Conservation (phyloP, 2,797 vertebrate genomes). For the Enteromius viviparus region DNA sequence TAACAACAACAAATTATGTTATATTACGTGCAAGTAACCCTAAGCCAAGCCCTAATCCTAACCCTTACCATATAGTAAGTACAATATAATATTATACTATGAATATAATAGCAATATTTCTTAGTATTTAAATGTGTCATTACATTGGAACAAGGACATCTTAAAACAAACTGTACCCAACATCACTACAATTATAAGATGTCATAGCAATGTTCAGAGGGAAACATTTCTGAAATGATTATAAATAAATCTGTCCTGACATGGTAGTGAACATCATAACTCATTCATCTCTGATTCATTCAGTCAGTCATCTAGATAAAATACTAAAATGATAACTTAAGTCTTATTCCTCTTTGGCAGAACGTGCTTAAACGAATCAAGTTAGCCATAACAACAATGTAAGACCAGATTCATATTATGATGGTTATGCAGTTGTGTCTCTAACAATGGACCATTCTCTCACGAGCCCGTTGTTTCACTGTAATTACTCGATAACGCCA, state of each 20-base stretch:
- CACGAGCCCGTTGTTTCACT: not conserved
- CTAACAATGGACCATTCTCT: not conserved
- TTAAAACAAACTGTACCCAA: not conserved
- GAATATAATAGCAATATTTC: not conserved
- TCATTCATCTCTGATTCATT: not conserved
- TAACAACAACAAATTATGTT: not conserved
- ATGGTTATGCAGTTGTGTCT: not conserved
- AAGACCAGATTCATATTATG: not conserved
- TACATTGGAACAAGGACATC: not conserved
- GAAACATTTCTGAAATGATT: not conserved
- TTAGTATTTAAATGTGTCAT: not conserved
- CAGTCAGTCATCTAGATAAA: not conserved
- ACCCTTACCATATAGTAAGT: not conserved
- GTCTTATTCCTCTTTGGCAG: conserved; percentile 9
- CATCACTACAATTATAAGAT: not conserved
- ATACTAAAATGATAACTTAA: not conserved
- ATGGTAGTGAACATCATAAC: not conserved
- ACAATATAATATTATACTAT: not conserved
- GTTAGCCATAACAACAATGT: not conserved
- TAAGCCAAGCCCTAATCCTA: too few species aligned
- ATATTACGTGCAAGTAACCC: not conserved
- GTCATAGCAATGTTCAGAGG: not conserved
- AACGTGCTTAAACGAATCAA: not conserved
- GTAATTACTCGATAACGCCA: conserved; percentile 18
- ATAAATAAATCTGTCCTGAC: not conserved